Percentiles rank a stretch among this genome's conserved stretches.
These are phyloP conservation scores for Pteronotus mesoamericanus DNA, from an alignment of 2,797 vertebrate species.

Conservation along the genomic window DNA sequence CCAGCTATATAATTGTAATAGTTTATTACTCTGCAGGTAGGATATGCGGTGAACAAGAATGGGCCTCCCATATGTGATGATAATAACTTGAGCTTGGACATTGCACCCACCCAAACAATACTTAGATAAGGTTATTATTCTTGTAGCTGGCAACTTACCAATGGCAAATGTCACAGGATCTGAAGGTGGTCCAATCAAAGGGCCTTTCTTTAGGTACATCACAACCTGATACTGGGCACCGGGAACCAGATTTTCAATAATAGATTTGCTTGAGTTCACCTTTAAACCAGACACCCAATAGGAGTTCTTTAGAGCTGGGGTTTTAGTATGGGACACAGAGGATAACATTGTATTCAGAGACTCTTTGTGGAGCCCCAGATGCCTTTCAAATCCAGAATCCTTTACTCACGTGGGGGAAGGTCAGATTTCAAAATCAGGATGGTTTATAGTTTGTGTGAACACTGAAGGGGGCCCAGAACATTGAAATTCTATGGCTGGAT, in stretches of 20 bases:
- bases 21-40: background rate
- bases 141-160: slow-evolving; percentile 80
- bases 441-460: slow-evolving; percentile 14
- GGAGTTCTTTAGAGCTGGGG: slow-evolving; percentile 25
- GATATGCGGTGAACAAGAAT: background rate
- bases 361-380: background rate
- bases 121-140: background rate
- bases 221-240: slow-evolving; percentile 95
- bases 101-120: background rate
- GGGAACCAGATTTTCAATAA: slow-evolving; percentile 91
- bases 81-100: background rate
- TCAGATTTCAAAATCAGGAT: slow-evolving; percentile 43
- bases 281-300: slow-evolving; percentile 70
- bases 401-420: background rate
- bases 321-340: background rate
- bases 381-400: slow-evolving; percentile 12
- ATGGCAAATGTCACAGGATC: slow-evolving; percentile 94
- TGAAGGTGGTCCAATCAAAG: slow-evolving; percentile 92
- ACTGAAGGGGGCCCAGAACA: background rate
- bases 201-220: slow-evolving; percentile 91
- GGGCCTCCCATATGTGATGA: background rate
- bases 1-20: background rate
- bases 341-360: background rate
- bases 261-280: slow-evolving; percentile 92
- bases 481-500: slow-evolving; percentile 13